Base-by-base conservation (phyloP, 2,113 vertebrate genomes). In the Tragulus kanchil region DNA sequence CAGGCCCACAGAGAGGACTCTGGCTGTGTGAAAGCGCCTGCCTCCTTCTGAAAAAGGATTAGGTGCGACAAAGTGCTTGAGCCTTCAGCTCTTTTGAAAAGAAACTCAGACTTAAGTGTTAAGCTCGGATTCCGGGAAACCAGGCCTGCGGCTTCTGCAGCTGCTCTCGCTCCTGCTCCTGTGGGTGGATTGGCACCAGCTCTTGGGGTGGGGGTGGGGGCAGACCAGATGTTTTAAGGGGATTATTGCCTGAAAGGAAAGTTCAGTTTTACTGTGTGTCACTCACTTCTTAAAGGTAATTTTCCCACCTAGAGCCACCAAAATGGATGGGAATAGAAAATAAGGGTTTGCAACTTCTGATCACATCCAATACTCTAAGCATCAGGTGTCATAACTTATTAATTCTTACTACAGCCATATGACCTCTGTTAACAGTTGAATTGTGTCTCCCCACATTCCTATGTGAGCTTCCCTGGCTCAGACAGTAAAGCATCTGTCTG, bases 41-140 rank as follows among this genome's bases (percentile, higher is more conserved):
- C 42, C 54, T 86, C 65, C 88, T 81, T 90, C 96, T 96, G 95
- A 95, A 50, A 95, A 69, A 91, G 96, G 95, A 95, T 97, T 94
- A 97, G 95, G 78, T 59, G 61, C 17, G 14, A 42, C 50, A 1
- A 91, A 91, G 96, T 94, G 87, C 93, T 95, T 85, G 87, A 84
- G 94, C 88, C 84, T 6, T 58, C 93, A 93, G 90, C 61, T 17
- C 85, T 85, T 93, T 79, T 95, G 96, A 93, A 97, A 94, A 97
- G 97, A 89, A 96, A 42, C 83, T 94, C 58, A 36, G 93, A 52
- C 73, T 96, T 71, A 93, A 97, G 92, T 85, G 89, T 17, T 69
- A 48, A 89, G 90, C 94, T 95, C 89, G 8, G 97, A 93, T 95
- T 89, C 94, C 59, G 0, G 82, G 85, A 82, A 77, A 79, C 77